Base-by-base conservation (phyloP, 2,888 invertebrate genomes). In the Podotricha telesiphe region DNA sequence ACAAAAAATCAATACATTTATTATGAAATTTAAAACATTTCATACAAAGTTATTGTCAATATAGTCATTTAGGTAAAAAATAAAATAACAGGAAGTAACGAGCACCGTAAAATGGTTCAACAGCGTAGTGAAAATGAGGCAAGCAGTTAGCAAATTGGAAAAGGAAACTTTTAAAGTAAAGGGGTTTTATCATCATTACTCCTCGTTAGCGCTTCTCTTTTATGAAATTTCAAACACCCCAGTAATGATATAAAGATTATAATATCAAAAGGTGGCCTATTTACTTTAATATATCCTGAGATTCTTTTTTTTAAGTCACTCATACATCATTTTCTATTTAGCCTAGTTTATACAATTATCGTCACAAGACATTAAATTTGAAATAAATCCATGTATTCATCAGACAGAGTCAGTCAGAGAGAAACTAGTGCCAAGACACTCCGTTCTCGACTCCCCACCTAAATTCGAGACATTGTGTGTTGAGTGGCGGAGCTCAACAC, bases 101-200 rank as follows among this genome's bases (percentile, higher is more conserved):
- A 67, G 28, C 51, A 62, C 34, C 28, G 34, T 61, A 19, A 67
- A 67, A 53, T 59, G 67, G 37, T 65, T 53, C 55, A 47, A 62
- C 67, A 66, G 45, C 66, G 59, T 51, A 59, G 50, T 50, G 47
- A 59, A 71, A 69, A 71, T 64, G 67, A 20, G 65, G 72, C 67
- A 51, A 73, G 58, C 71, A 70, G 68, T 64, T 62, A 69, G 68
- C 67, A 58, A 70, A 65, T 71, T 73, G 66, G 51, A 72, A 70
- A 65, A 69, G 68, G 61, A 68, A 66, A 66, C 66, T 69, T 67
- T 67, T 65, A 68, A 68, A 65, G 62, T 69, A 63, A 68, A 71
- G 65, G 71, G 68, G 28, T 28, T 58, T 71, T 71, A 65, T 68
- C 62, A 67, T 53, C 67, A 65, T 71, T 65, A 71, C 47, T 71